Evolutionary conservation across 2,797 vertebrate species (phyloP), one percentile per base, ranked within the genome.

Genomic region (Otus scops): DNA sequence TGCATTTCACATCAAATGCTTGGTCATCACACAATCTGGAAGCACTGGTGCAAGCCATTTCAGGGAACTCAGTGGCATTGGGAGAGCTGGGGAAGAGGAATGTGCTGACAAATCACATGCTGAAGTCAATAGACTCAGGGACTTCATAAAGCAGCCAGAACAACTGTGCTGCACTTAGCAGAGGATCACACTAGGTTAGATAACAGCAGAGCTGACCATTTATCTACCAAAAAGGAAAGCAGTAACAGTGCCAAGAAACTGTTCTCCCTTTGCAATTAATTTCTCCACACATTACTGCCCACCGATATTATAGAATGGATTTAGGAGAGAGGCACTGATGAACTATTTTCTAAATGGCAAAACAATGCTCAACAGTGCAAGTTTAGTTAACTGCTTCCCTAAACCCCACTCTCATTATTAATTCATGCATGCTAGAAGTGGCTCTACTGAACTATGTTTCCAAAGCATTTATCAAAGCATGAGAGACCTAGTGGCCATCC

Each of bases 1-100:
- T 34, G 28, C 36, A 30, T 51, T 56, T 71, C 26, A 8, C 7
- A 74, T 4, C 30, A 43, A 14, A 50, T 24, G 23, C 19, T 18
- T 9, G 9, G 14, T 47, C 39, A 39, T 24, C 60, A 39, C 23
- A 7, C 22, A 13, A 15, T 2, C 17, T 38, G 38, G 24, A 28
- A 64, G 6, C 15, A 18, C 30, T 0, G 0, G 26, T 8, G 15
- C 5, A 34, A 91, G 41, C 18, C 41, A 17, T 0, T 34, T 45
- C 80, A 36, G 32, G 43, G 27, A 30, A 26, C 20, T 36, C 10
- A 8, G 30, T 0, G 0, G 13, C 2, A 0, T 2, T 6, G 11
- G 43, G 28, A 68, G n/a, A 74, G 51, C 8, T 0, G 0, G 11
- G 38, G 23, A 60, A 69, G 22, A 67, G 34, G 13, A 54, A 87